A percentile compares a stretch with the other conserved stretches of the same genome.
phyloP scores from a whole-genome alignment of 2,797 vertebrate species.

The Pseudochaenichthys georgianus region DNA sequence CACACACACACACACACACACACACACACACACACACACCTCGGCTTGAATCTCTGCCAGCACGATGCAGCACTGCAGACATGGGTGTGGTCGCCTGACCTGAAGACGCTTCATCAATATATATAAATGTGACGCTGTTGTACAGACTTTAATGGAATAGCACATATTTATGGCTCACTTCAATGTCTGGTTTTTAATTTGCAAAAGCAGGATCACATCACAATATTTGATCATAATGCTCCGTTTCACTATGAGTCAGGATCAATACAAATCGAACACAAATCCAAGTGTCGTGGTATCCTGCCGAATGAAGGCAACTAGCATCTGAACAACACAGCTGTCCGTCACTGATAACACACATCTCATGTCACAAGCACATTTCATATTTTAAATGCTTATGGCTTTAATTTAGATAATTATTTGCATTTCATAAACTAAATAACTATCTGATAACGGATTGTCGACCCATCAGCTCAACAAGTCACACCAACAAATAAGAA shows the following conservation, averaged over 20 bases:
- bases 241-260: neutral
- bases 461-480: neutral
- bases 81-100: conserved; percentile 61
- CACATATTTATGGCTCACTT: neutral
- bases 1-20: conserved; percentile 14
- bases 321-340: conserved; percentile 3
- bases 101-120: conserved; percentile 13
- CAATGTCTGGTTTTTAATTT: neutral
- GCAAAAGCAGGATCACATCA: neutral
- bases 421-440: neutral
- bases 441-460: too few relatives aligned
- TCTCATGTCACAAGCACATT: neutral
- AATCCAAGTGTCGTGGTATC: neutral
- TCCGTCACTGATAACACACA: neutral
- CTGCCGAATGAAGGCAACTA: neutral
- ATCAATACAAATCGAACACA: neutral
- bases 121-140: conserved; percentile 17
- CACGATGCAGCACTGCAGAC: conserved; percentile 72
- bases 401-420: neutral
- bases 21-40: conserved; percentile 7
- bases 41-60: conserved; percentile 66
- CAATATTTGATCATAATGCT: neutral
- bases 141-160: neutral
- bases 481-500: neutral
- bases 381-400: neutral